phyloP scores from a whole-genome alignment of 2,797 vertebrate genomes.

The Pangasius macronema region DNA sequence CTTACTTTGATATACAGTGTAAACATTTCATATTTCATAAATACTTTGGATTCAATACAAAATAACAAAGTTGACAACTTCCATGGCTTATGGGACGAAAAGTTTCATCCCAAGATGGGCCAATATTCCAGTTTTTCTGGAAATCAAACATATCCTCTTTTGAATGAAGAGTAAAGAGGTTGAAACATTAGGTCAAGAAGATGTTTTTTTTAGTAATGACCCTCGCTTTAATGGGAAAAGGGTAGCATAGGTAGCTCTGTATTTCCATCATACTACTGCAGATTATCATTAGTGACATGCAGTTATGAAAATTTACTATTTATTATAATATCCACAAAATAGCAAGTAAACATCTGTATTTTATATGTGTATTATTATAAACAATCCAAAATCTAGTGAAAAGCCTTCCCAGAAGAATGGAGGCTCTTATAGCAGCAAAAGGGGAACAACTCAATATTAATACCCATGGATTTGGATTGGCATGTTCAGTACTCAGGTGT shows the following conservation, averaged over 20 bases:
- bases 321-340: background rate
- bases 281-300: background rate
- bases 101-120: too few relatives aligned
- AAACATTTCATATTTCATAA: background rate
- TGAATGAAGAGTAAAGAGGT: too few relatives aligned
- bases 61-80: too few relatives aligned
- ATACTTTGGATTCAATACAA: background rate
- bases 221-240: background rate
- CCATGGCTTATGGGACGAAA: too few relatives aligned
- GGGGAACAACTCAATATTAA: background rate
- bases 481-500: background rate
- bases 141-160: too few relatives aligned
- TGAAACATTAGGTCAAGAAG: too few relatives aligned
- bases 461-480: background rate
- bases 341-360: background rate
- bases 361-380: background rate
- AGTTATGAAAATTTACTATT: background rate
- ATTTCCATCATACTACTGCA: background rate
- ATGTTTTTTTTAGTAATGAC: too few relatives aligned
- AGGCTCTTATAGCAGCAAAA: background rate
- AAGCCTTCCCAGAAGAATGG: background rate
- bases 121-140: too few relatives aligned
- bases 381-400: background rate
- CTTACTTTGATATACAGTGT: background rate
- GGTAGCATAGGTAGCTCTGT: background rate